Conservation (phyloP, 2,797 vertebrate genomes). For the Bovichtus variegatus region DNA sequence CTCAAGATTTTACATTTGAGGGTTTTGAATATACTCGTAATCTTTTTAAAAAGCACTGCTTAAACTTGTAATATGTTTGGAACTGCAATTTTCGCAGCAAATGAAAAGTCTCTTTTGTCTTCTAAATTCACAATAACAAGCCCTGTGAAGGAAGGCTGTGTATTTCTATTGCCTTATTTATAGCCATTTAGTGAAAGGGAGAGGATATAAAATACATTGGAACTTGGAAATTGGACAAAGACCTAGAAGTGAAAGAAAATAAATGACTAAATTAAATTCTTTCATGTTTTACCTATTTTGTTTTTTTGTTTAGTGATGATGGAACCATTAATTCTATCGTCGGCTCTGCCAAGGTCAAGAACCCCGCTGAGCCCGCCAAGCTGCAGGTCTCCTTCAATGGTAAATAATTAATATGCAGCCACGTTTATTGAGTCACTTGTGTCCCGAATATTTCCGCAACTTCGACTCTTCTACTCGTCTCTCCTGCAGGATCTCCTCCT, state of each 20-base stretch:
- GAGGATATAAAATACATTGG: background rate
- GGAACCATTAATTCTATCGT: conserved; percentile 65
- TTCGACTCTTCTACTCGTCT: background rate
- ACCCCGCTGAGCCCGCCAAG: conserved; percentile 87
- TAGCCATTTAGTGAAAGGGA: background rate
- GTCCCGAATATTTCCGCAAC: background rate
- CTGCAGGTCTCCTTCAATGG: conserved; percentile 87
- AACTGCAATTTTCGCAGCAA: background rate
- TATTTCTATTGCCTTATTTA: background rate
- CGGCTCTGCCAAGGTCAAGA: conserved; percentile 79
- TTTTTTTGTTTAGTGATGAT: conserved; percentile 41
- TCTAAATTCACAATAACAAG: background rate
- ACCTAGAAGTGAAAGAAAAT: background rate
- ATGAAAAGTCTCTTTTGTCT: background rate
- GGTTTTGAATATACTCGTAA: background rate
- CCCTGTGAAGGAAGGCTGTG: background rate
- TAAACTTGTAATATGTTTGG: background rate
- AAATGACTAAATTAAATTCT: background rate
- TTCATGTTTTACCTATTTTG: conserved; percentile 5
- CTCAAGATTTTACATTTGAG: background rate
- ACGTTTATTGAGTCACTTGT: background rate
- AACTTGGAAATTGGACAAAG: background rate
- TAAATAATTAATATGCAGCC: conserved; percentile 31
- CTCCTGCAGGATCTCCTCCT: conserved; percentile 77
- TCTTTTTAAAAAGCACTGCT: background rate